phyloP scores from a whole-genome alignment of 1,140 invertebrate genomes.

The Caerostris extrusa region DNA sequence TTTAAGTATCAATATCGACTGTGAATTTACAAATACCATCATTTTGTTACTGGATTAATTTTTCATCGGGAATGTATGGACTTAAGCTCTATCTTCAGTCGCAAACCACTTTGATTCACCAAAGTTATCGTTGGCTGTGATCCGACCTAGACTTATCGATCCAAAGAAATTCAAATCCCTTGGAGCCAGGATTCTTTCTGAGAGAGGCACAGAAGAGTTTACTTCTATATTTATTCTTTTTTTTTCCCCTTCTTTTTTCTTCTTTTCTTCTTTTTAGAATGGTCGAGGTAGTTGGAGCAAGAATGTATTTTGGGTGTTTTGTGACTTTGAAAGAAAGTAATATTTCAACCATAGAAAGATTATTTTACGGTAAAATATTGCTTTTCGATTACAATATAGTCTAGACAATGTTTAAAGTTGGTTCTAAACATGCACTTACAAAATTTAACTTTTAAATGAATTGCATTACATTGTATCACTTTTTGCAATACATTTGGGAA shows the following conservation, averaged over 20 bases:
- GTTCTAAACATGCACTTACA: no score
- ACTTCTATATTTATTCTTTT: neutral
- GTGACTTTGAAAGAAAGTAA: neutral
- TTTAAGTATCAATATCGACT: neutral
- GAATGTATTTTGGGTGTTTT: neutral
- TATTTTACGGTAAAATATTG: neutral
- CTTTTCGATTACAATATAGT: neutral
- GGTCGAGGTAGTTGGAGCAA: neutral
- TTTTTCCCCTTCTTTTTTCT: neutral
- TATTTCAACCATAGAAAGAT: neutral
- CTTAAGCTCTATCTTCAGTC: conserved; percentile 4
- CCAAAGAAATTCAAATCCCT: conserved; percentile 40
- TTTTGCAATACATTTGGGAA: no score
- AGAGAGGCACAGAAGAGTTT: neutral
- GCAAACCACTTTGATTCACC: conserved; percentile 25
- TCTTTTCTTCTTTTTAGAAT: neutral
- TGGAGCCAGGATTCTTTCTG: conserved; percentile 37
- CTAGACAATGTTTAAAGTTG: neutral
- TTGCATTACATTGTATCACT: no score
- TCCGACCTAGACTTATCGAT: conserved; percentile 31
- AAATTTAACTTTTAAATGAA: no score
- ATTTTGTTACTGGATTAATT: conserved; percentile 25
- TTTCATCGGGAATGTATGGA: neutral
- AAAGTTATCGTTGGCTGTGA: conserved; percentile 10
- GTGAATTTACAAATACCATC: neutral